Evolutionary conservation across 2,888 invertebrate species (phyloP), one percentile per base, ranked within the genome.

Genomic region (Pomacea canaliculata): DNA sequence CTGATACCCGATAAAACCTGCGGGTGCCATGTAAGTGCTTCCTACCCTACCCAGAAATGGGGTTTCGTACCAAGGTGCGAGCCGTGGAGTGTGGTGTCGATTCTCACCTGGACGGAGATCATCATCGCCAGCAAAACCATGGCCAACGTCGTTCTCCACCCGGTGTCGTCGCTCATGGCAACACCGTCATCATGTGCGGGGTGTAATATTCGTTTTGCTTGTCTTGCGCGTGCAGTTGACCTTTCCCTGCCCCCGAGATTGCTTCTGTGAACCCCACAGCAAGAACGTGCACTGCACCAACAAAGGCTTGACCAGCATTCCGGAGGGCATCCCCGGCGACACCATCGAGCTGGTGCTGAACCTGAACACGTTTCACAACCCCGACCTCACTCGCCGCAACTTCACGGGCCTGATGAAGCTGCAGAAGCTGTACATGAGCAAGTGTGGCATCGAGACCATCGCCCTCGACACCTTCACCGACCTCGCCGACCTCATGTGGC

Each of bases 401-500:
- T 90, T 90, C 78, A 86, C 88, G 1, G 71, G 81, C 65, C 86
- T 88, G 69, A 77, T 78, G n/a, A 79, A 83, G 65, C 80, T 90
- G 70, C 87, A 89, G 73, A 88, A 89, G 76, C 81, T 90, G 62
- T 90, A 89, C 76, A 73, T 90, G 72, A 89, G 87, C 66, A 87
- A 87, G 46, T 90, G 90, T 78, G 89, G 89, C 9, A 88, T 90
- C 62, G 87, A 89, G 76, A 83, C 83, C 13, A 87, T 90, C 9
- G 83, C 86, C 63, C 84, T 86, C 63, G 89, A 88, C 68, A 89
- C 90, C 9, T 90, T 90, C 78, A 78, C 83, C n/a, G 88, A 89
- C 71, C 82, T 89, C 59, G 82, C 78, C 49, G 86, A 86, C 56
- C 81, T 90, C 23, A 84, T 86, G 79, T 89, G 88, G 89, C 79